These are phyloP conservation scores for Galeopterus variegatus DNA, from an alignment of 2,113 vertebrate genomes.

Conservation along the genomic window DNA sequence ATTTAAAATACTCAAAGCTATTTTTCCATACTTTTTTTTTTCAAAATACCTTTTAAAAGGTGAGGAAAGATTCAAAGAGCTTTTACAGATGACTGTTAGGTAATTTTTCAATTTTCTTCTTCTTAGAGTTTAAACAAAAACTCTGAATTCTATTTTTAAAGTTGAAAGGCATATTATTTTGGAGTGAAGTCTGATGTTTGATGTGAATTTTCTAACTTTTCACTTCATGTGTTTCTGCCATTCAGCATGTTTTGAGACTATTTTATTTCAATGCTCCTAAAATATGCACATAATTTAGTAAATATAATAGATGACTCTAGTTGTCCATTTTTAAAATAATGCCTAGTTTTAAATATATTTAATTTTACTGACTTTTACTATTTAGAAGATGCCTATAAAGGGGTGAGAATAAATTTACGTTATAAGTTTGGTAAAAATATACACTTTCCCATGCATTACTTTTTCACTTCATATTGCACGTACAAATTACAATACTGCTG, in stretches of 20 bases:
- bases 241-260: background rate
- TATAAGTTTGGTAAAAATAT: slow-evolving; percentile 40
- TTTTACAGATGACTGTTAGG: background rate
- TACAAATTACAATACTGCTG: background rate
- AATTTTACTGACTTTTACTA: slow-evolving; percentile 16
- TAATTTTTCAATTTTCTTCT: background rate
- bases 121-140: background rate
- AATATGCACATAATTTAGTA: background rate
- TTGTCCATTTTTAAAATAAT: background rate
- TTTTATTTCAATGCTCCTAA: slow-evolving; percentile 5
- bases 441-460: background rate
- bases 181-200: background rate
- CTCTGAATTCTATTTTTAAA: background rate
- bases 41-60: background rate
- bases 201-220: background rate
- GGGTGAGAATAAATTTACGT: background rate
- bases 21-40: background rate
- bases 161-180: background rate
- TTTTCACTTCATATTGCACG: slow-evolving; percentile 4
- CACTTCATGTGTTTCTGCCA: background rate
- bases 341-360: background rate
- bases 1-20: background rate
- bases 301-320: background rate
- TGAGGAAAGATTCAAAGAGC: background rate
- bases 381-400: background rate